Evolutionary conservation across 2,113 vertebrate species (phyloP).

Genomic region (Anarrhichthys ocellatus): DNA sequence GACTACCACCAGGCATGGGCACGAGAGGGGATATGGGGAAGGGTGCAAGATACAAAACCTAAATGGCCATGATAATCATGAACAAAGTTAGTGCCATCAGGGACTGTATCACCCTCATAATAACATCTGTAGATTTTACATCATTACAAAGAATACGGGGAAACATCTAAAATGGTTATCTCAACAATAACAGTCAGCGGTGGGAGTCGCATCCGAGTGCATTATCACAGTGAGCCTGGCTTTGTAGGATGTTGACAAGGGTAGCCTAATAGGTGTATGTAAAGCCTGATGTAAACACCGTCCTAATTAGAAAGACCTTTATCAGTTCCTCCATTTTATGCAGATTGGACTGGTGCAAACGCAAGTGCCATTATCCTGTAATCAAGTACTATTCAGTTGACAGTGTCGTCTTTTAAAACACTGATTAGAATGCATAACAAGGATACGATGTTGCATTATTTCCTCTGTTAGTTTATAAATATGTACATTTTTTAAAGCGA

Average conservation of each 20-base stretch:
- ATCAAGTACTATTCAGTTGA: slow-evolving; percentile 79
- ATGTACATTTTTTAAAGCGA: slow-evolving; percentile 36
- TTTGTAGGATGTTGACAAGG: slow-evolving; percentile 67
- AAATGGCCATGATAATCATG: slow-evolving; percentile 85
- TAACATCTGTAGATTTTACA: slow-evolving; percentile 80
- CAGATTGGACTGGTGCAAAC: slow-evolving; percentile 73
- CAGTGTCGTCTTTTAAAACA: slow-evolving; percentile 60
- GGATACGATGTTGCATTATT: slow-evolving; percentile 58
- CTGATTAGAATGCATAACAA: slow-evolving; percentile 74
- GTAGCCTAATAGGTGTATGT: slow-evolving; percentile 64
- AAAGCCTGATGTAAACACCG: slow-evolving; percentile 74
- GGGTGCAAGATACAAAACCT: slow-evolving; percentile 77
- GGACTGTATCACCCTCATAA: slow-evolving; percentile 79
- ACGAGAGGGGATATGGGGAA: slow-evolving; percentile 68
- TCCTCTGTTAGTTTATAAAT: slow-evolving; percentile 50
- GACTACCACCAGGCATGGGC: slow-evolving; percentile 76
- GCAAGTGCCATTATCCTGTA: slow-evolving; percentile 77
- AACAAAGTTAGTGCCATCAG: slow-evolving; percentile 84
- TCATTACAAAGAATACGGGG: slow-evolving; percentile 81
- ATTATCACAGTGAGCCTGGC: slow-evolving; percentile 69
- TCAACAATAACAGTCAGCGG: slow-evolving; percentile 71
- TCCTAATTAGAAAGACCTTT: slow-evolving; percentile 77
- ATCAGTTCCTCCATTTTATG: slow-evolving; percentile 72
- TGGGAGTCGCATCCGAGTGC: slow-evolving; percentile 63
- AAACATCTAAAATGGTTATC: slow-evolving; percentile 75